Percentiles rank a stretch among this genome's conserved stretches.
Evolutionary conservation across 2,113 vertebrate genomes (phyloP).

Genomic region (Sorex araneus): DNA sequence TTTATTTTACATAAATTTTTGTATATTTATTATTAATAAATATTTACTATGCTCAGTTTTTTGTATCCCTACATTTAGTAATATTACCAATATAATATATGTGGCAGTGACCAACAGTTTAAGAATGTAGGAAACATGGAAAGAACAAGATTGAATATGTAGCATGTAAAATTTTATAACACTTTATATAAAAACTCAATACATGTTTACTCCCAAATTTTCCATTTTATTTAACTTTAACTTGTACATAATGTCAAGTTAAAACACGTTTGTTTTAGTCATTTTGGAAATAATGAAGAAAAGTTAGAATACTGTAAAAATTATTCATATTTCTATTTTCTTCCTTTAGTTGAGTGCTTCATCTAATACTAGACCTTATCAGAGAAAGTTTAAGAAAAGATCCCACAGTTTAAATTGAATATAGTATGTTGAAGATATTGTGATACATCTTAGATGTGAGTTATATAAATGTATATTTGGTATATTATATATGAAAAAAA

Average conservation of each 20-base stretch:
- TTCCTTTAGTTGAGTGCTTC: background rate
- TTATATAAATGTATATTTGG: too few species aligned
- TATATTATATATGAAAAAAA: too few species aligned
- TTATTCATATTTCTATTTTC: background rate
- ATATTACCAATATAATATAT: too few species aligned
- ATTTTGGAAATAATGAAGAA: background rate
- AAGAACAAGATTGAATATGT: too few species aligned
- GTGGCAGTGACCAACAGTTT: too few species aligned
- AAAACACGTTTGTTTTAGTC: background rate
- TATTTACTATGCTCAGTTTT: background rate
- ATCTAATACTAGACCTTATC: background rate
- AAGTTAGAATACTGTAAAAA: background rate
- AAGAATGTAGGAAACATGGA: too few species aligned
- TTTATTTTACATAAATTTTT: background rate
- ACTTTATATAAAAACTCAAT: too few species aligned
- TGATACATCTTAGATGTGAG: too few species aligned
- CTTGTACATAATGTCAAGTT: background rate
- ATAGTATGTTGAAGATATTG: too few species aligned
- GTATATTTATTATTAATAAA: background rate
- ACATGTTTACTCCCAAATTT: background rate
- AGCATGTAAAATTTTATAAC: too few species aligned
- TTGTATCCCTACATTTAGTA: too few species aligned
- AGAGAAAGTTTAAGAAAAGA: background rate
- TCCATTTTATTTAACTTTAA: conserved; percentile 6
- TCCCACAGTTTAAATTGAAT: background rate